phyloP scores from a whole-genome alignment of 2,888 invertebrate genomes.

The Diabrotica balteata region DNA sequence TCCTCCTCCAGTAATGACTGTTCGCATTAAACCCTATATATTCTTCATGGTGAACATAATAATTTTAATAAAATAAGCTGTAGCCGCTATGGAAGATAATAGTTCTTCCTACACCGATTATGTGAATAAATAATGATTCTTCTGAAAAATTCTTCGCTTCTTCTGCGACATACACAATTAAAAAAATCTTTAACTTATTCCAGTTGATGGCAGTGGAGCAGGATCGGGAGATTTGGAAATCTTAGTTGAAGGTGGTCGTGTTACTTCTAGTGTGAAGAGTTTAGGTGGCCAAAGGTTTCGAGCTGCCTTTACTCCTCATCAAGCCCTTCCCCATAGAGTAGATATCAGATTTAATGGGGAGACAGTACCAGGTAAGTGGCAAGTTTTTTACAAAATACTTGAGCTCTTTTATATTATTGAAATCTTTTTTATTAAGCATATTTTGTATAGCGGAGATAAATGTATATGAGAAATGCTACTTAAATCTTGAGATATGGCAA shows the following conservation, averaged over 20 bases:
- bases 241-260: conserved; percentile 92
- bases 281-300: conserved; percentile 88
- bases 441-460: not conserved
- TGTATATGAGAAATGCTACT: no score
- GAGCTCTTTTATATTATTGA: not conserved
- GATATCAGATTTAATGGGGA: conserved; percentile 95
- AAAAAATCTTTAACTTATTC: not conserved
- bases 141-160: no score
- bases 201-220: conserved; percentile 95
- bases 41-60: no score
- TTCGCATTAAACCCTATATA: no score
- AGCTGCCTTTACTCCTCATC: conserved; percentile 92
- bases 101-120: no score
- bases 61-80: no score
- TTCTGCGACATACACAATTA: no score
- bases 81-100: no score
- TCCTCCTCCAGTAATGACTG: no score
- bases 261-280: conserved; percentile 91
- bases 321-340: conserved; percentile 84
- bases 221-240: conserved; percentile 97
- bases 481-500: no score
- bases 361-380: conserved; percentile 82
- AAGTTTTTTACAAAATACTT: conserved; percentile 2
- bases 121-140: no score
- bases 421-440: not conserved